Conservation (phyloP, 2,113 vertebrate species). For the Pedetes capensis region DNA sequence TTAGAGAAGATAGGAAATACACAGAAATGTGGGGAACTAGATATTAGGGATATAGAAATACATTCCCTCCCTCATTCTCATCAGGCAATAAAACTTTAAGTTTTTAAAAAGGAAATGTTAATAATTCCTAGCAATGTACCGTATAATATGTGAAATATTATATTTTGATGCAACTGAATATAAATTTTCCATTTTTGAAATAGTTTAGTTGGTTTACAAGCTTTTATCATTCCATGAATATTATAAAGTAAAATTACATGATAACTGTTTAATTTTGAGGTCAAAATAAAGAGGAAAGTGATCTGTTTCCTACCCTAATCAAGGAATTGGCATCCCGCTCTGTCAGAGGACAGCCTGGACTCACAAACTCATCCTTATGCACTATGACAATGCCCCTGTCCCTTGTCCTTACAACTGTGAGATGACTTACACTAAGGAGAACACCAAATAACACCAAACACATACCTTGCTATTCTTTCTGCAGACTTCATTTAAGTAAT, state of each 20-base stretch:
- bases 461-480: background rate
- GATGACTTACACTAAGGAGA: too few relatives aligned
- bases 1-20: background rate
- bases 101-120: background rate
- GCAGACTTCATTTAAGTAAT: background rate
- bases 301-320: too few relatives aligned
- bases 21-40: background rate
- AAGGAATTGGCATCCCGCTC: background rate
- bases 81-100: background rate
- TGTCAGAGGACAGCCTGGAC: background rate
- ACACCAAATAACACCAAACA: background rate
- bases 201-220: rapidly evolving
- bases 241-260: too few relatives aligned
- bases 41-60: background rate
- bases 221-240: background rate
- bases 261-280: background rate
- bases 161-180: background rate
- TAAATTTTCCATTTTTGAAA: background rate
- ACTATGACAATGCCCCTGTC: background rate
- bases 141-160: background rate
- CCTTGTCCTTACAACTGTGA: background rate
- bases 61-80: background rate
- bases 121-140: background rate
- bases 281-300: background rate
- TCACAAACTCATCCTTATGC: background rate